Percentiles rank a stretch among this genome's conserved stretches.
phyloP scores from a whole-genome alignment of 2,113 vertebrate species.

The Opisthocomus hoazin region DNA sequence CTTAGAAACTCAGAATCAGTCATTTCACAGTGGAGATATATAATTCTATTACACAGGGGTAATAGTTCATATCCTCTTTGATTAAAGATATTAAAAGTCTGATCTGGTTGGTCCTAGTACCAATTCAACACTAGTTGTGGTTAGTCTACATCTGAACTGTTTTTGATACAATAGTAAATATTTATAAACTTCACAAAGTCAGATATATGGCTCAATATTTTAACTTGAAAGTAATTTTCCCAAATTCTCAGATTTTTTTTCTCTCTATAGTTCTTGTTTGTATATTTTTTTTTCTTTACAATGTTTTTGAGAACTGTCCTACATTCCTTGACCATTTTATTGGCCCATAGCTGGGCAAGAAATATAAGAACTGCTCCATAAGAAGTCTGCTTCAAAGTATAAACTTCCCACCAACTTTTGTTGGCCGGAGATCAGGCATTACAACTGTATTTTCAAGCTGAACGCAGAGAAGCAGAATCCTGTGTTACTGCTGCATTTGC shows the following conservation, averaged over 20 bases:
- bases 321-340: background rate
- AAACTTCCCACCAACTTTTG: background rate
- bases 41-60: background rate
- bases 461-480: background rate
- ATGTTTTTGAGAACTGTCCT: background rate
- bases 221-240: background rate
- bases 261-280: background rate
- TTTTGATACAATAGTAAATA: background rate
- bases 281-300: background rate
- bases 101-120: background rate
- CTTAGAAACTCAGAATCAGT: background rate
- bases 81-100: background rate
- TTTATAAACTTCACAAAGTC: background rate
- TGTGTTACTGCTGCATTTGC: background rate
- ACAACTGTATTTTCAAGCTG: background rate
- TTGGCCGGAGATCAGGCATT: slow-evolving; percentile 12
- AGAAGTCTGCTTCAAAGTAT: background rate
- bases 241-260: background rate
- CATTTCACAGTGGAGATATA: background rate
- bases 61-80: background rate
- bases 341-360: background rate
- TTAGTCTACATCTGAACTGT: background rate
- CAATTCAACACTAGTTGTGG: background rate
- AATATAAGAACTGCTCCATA: background rate
- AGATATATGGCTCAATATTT: background rate